phyloP scores from a whole-genome alignment of 2,888 invertebrate species.

The Cheilosia impressa region DNA sequence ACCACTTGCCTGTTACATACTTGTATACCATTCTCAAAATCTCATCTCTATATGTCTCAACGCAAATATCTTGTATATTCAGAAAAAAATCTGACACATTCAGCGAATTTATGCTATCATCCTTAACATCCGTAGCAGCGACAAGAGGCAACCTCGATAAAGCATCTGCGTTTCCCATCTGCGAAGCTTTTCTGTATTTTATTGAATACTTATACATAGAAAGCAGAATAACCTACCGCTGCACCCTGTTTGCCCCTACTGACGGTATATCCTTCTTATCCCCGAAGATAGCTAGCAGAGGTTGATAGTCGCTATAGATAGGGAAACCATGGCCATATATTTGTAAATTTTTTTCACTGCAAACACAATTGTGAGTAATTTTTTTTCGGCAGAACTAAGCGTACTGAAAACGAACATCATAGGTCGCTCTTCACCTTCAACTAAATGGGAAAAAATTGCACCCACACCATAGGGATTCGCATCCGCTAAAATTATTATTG shows the following conservation, averaged over 20 bases:
- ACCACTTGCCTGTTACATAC: slow-evolving; percentile 48
- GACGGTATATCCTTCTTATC: slow-evolving; percentile 62
- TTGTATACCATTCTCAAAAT: slow-evolving; percentile 9
- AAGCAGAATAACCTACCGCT: slow-evolving; percentile 36
- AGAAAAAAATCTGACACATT: slow-evolving; percentile 43
- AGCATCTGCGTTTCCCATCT: slow-evolving; percentile 68
- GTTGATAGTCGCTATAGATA: slow-evolving; percentile 7
- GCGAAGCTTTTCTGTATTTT: slow-evolving; percentile 41
- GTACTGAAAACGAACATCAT: slow-evolving; percentile 60
- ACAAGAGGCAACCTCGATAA: slow-evolving; percentile 66
- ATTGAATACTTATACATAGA: slow-evolving; percentile 50
- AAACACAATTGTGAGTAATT: slow-evolving; percentile 79
- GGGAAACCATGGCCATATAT: slow-evolving; percentile 79
- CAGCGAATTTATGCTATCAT: slow-evolving; percentile 56
- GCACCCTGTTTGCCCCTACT: slow-evolving; percentile 53
- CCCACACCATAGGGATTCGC: slow-evolving; percentile 39
- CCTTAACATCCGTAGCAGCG: slow-evolving; percentile 20
- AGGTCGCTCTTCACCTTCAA: slow-evolving; percentile 51
- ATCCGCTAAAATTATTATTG: slow-evolving; percentile 49
- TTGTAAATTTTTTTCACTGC: slow-evolving; percentile 81
- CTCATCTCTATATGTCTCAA: slow-evolving; percentile 1
- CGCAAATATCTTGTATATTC: slow-evolving; percentile 39
- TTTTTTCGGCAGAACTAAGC: slow-evolving; percentile 45
- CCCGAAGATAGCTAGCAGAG: neutral
- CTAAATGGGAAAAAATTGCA: slow-evolving; percentile 37